Evolutionary conservation across 2,113 vertebrate genomes (phyloP).

Genomic region (Noctilio leporinus): DNA sequence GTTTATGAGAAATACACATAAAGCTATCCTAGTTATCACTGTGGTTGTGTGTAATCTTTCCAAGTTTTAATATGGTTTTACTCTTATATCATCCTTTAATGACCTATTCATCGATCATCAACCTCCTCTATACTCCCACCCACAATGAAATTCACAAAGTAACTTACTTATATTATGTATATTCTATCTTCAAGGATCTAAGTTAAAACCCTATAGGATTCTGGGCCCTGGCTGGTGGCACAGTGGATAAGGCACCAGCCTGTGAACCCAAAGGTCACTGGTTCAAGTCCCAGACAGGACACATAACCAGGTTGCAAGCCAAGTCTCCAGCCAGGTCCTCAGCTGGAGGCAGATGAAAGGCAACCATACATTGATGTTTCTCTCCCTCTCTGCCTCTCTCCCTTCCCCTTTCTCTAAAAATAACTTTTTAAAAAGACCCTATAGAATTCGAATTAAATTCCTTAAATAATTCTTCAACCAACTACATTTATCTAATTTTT

Average conservation of each 20-base stretch:
- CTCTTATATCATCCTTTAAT: neutral
- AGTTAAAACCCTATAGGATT: neutral
- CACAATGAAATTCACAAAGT: neutral
- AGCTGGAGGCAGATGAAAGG: too few relatives aligned
- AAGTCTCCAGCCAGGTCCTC: too few relatives aligned
- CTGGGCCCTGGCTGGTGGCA: too few relatives aligned
- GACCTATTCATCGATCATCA: neutral
- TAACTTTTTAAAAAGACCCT: too few relatives aligned
- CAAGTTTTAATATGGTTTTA: neutral
- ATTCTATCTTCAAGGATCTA: neutral
- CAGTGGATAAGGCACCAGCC: too few relatives aligned
- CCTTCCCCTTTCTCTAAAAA: too few relatives aligned
- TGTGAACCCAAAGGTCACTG: too few relatives aligned
- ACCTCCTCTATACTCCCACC: fast-evolving
- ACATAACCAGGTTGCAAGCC: too few relatives aligned
- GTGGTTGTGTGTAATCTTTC: neutral
- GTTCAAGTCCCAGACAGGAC: too few relatives aligned
- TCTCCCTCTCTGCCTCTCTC: too few relatives aligned
- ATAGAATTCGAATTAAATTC: neutral
- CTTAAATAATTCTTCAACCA: neutral
- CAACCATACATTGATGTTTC: too few relatives aligned
- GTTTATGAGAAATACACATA: neutral
- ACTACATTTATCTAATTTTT: neutral
- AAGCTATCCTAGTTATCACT: too few relatives aligned
- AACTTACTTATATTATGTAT: neutral